Percentiles rank a stretch among this genome's conserved stretches.
These are phyloP conservation scores for Phaetusa simplex DNA, from an alignment of 2,113 vertebrate genomes.

Conservation along the genomic window DNA sequence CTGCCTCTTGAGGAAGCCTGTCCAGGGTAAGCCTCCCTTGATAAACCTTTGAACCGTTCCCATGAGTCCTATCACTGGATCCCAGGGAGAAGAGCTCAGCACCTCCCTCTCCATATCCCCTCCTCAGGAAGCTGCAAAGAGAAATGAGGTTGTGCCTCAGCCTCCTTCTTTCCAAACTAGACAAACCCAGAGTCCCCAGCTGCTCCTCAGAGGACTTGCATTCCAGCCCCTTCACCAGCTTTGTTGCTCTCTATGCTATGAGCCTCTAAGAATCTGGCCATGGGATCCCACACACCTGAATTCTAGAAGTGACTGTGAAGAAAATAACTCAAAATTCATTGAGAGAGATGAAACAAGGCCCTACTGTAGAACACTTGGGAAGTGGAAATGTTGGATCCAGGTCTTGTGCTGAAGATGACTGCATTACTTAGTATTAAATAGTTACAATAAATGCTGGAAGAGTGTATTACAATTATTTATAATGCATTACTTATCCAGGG, in stretches of 20 bases:
- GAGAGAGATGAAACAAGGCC: too few species aligned
- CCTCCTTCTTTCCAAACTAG: too few species aligned
- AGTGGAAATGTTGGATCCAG: neutral
- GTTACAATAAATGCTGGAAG: neutral
- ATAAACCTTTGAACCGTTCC: neutral
- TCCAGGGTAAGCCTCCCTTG: too few species aligned
- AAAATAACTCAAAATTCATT: neutral
- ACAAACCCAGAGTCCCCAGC: too few species aligned
- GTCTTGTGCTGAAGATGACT: too few species aligned
- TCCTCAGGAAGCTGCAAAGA: neutral
- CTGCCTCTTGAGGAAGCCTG: too few species aligned
- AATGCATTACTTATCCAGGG: neutral
- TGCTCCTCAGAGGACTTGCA: neutral
- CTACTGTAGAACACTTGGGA: accelerated
- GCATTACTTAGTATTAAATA: too few species aligned
- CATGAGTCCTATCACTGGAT: neutral
- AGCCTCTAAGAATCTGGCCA: neutral
- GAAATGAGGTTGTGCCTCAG: neutral
- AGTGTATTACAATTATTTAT: neutral
- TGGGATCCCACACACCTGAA: too few species aligned
- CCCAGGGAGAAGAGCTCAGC: neutral
- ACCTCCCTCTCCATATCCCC: neutral
- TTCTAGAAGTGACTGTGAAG: neutral
- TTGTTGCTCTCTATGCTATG: accelerated
- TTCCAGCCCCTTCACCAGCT: neutral